Evolutionary conservation across 2,888 invertebrate species (phyloP).

Genomic region (Andrena marginata): DNA sequence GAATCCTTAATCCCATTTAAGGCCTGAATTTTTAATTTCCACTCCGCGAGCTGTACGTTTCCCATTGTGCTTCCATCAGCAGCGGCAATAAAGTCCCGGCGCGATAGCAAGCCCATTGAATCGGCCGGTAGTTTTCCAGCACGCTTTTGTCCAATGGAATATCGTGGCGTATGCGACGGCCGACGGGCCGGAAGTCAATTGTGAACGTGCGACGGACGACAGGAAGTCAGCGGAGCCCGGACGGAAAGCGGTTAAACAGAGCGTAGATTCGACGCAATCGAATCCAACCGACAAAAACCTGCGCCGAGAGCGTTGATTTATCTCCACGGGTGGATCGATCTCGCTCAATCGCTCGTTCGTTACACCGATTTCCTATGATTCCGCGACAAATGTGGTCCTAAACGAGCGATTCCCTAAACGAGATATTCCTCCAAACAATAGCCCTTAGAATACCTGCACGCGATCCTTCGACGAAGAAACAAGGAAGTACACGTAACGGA

Average conservation of each 20-base stretch:
- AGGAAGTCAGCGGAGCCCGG: constrained; percentile 76
- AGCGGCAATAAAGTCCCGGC: background rate
- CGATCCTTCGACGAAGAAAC: background rate
- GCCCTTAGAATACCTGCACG: too few relatives aligned
- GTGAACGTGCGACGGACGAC: constrained; percentile 70
- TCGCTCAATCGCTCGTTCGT: background rate
- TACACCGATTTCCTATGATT: background rate
- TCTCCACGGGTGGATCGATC: constrained; percentile 28
- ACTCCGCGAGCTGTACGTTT: background rate
- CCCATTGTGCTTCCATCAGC: background rate
- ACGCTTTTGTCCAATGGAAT: constrained; percentile 53
- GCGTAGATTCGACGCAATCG: constrained; percentile 67
- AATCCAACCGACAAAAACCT: constrained; percentile 38
- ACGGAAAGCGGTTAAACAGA: constrained; percentile 80
- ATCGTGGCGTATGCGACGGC: constrained; percentile 27
- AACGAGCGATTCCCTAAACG: too few relatives aligned
- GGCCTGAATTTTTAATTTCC: background rate
- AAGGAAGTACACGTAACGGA: background rate
- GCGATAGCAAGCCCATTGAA: background rate
- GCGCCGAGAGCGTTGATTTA: constrained; percentile 24
- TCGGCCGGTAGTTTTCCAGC: constrained; percentile 21
- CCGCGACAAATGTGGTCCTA: background rate
- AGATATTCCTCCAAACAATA: too few relatives aligned
- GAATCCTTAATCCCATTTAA: constrained; percentile 3
- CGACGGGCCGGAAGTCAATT: constrained; percentile 73